phyloP scores from a whole-genome alignment of 2,797 vertebrate genomes.

The Lepus oiostolus region DNA sequence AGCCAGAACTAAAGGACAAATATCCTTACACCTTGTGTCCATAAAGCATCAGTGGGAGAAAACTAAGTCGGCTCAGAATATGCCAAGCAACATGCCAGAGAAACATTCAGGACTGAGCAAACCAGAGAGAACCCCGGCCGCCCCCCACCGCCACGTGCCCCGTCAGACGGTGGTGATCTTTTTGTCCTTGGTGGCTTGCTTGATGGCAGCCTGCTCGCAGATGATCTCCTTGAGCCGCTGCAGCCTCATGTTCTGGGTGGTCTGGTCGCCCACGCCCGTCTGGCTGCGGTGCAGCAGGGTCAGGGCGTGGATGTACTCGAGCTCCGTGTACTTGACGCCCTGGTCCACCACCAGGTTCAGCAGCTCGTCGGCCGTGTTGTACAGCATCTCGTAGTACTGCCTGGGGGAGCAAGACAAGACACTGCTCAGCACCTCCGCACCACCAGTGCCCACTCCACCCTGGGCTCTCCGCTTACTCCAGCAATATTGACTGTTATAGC shows the following conservation, averaged over 20 bases:
- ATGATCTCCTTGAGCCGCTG: conserved; percentile 99
- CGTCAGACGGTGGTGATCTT: conserved; percentile 97
- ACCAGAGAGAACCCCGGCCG: neutral
- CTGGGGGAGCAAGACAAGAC: conserved; percentile 86
- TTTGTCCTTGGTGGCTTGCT: conserved; percentile 99
- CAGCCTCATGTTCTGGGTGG: conserved; percentile 95
- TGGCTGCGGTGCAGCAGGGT: conserved; percentile 98
- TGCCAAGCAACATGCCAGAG: neutral
- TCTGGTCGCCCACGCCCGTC: conserved; percentile 97
- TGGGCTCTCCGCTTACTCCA: neutral
- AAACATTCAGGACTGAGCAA: neutral
- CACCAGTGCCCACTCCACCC: rapidly evolving
- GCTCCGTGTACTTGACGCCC: conserved; percentile 96
- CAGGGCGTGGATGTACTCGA: conserved; percentile 98
- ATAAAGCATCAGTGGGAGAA: neutral
- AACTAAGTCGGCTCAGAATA: neutral
- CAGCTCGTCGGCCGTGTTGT: conserved; percentile 97
- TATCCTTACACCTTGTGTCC: neutral
- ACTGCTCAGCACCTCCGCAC: neutral
- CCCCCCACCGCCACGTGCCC: rapidly evolving
- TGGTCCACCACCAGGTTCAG: conserved; percentile 99
- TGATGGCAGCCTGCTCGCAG: conserved; percentile 98
- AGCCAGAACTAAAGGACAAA: conserved; percentile 48
- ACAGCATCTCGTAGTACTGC: conserved; percentile 99
- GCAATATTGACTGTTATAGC: neutral